Evolutionary conservation across 2,888 invertebrate species (phyloP).

Genomic region (Torymus texanus): DNA sequence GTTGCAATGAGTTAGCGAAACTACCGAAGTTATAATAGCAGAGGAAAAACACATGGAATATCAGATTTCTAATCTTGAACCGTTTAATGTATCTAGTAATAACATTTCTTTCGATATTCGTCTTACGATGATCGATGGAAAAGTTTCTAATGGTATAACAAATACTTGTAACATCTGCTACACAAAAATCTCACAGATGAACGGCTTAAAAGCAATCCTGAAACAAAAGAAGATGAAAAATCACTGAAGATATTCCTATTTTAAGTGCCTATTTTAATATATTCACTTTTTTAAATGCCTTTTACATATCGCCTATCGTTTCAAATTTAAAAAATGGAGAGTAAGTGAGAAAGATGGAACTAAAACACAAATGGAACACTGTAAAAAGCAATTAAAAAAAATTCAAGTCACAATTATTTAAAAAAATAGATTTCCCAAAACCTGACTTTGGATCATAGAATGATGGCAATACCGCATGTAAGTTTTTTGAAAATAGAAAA

Average conservation of each 20-base stretch:
- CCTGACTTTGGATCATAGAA: slow-evolving; percentile 8
- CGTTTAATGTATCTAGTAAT: background rate
- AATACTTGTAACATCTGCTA: slow-evolving; percentile 36
- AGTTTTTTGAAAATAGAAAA: slow-evolving; percentile 25
- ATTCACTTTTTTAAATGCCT: background rate
- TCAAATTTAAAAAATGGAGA: slow-evolving; percentile 32
- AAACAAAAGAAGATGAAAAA: slow-evolving; percentile 3
- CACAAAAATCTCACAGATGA: slow-evolving; percentile 24
- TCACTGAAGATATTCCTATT: background rate
- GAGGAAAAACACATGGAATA: background rate
- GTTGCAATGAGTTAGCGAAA: slow-evolving; percentile 8
- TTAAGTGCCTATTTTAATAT: background rate
- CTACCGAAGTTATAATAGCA: background rate
- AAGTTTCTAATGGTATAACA: slow-evolving; percentile 38
- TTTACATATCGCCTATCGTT: background rate
- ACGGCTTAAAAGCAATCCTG: slow-evolving; percentile 19
- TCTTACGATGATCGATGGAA: slow-evolving; percentile 5
- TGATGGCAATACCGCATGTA: slow-evolving; percentile 29
- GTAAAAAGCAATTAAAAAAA: slow-evolving; percentile 6
- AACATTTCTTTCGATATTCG: background rate
- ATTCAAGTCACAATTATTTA: slow-evolving; percentile 4
- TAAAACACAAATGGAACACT: slow-evolving; percentile 11
- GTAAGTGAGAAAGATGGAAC: slow-evolving; percentile 16
- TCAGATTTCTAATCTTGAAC: background rate
- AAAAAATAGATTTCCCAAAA: slow-evolving; percentile 30